Base-by-base conservation (phyloP, 2,797 vertebrate species). In the Molossus alvarezi region DNA sequence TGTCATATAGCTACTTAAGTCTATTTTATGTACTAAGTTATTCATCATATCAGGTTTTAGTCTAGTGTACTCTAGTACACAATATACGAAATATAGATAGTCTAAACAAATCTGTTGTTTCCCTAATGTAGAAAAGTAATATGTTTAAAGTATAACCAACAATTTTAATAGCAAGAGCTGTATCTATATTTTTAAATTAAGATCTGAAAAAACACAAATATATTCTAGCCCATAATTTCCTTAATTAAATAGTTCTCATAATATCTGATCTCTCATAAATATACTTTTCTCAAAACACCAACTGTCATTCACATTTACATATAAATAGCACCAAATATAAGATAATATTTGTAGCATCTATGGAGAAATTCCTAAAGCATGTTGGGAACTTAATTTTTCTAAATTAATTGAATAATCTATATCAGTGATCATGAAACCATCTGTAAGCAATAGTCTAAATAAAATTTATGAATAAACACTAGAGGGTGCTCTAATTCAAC, bases 401-500 rank as follows among this genome's bases (percentile, higher is more conserved):
- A 95, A 90, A 55, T 90, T 94, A 80, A 71, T 3, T 86, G 12
- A n/a, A 83, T 73, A 75, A 83, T 53, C 21, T 57, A 69, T 18
- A 48, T 9, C 9, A 84, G n/a, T 57, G 51, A 90, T 60, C 48
- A 48, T 23, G 71, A 88, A 89, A 76, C 45, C 41, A 76, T n/a
- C 33, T 55, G 13, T 51, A 82, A 90, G 76, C 71, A 88, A 82
- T 21, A 79, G 5, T 53, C 58, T 51, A 86, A 91, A 77, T 82
- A 91, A 92, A 87, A n/a, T 57, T 37, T 76, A 71, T 48, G 48
- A 73, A 60, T 37, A 92, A 96, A 90, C 97, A 96, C 95, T 92
- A 97, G 97, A 95, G 96, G 97, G 97, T 48, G 95, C 96, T 64
- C 62, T 94, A 93, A 93, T 77, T 91, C 94, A 95, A 96, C 51